These are phyloP conservation scores for Tiliqua scincoides DNA, from an alignment of 2,113 vertebrate species.

Conservation along the genomic window DNA sequence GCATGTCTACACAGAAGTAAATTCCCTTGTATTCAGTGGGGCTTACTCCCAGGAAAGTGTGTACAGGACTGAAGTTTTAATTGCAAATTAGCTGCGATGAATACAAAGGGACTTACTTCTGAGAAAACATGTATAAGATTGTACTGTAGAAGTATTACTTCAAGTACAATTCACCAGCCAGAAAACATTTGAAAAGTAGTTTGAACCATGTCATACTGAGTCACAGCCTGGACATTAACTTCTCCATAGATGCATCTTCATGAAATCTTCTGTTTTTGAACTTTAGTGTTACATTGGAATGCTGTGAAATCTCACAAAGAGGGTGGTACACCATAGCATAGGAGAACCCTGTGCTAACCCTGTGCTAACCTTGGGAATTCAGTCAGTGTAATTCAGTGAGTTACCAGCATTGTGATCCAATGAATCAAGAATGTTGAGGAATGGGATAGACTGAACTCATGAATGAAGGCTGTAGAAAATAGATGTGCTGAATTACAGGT, in stretches of 20 bases:
- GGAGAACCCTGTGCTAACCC: background rate
- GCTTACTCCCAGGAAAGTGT: too few species aligned
- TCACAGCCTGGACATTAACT: background rate
- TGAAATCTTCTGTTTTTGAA: background rate
- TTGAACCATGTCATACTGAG: background rate
- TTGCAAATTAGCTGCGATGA: too few species aligned
- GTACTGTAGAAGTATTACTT: too few species aligned
- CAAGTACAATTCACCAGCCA: background rate
- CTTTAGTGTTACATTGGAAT: background rate
- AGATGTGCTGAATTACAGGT: background rate
- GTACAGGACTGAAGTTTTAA: too few species aligned
- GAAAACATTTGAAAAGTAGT: background rate
- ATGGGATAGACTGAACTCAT: background rate
- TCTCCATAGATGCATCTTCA: too few species aligned
- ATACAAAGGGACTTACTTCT: too few species aligned
- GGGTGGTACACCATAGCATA: background rate
- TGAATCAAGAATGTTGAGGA: background rate
- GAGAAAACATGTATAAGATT: too few species aligned
- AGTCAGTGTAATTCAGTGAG: background rate
- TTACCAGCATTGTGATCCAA: background rate
- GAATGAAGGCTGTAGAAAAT: background rate
- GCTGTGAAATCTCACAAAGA: background rate
- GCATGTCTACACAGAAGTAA: too few species aligned
- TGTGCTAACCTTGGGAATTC: background rate
- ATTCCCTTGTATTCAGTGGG: too few species aligned